These are phyloP conservation scores for Platyscapa corneri DNA, from an alignment of 1,140 invertebrate genomes.

Conservation along the genomic window DNA sequence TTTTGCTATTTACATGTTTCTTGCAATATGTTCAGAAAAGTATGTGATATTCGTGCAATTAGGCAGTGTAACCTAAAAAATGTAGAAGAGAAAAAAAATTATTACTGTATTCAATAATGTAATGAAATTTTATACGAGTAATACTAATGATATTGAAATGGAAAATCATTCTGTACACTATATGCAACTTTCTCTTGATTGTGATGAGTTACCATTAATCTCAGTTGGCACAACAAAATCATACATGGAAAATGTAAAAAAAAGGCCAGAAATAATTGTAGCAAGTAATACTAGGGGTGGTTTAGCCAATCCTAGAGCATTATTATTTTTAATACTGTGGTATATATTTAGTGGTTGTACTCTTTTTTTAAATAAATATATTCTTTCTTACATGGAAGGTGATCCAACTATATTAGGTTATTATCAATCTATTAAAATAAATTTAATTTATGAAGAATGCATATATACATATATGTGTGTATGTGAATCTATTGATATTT, in stretches of 20 bases:
- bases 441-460: not conserved
- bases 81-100: not conserved
- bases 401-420: slow-evolving; percentile 87
- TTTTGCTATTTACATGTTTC: not conserved
- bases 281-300: slow-evolving; percentile 71
- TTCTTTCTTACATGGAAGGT: slow-evolving; percentile 84
- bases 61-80: slow-evolving; percentile 14
- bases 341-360: slow-evolving; percentile 87
- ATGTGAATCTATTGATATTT: not conserved
- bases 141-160: slow-evolving; percentile 55
- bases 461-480: not conserved
- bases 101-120: slow-evolving; percentile 7
- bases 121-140: slow-evolving; percentile 3
- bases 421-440: slow-evolving; percentile 51
- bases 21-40: slow-evolving; percentile 14
- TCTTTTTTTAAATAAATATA: slow-evolving; percentile 90
- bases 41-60: slow-evolving; percentile 18
- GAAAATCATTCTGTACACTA: slow-evolving; percentile 65
- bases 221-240: slow-evolving; percentile 60
- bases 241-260: slow-evolving; percentile 60
- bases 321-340: slow-evolving; percentile 83
- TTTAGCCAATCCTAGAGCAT: slow-evolving; percentile 78
- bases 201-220: slow-evolving; percentile 57
- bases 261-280: slow-evolving; percentile 60
- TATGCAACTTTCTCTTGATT: slow-evolving; percentile 60